phyloP scores from a whole-genome alignment of 2,113 vertebrate genomes.

The Mobula birostris region DNA sequence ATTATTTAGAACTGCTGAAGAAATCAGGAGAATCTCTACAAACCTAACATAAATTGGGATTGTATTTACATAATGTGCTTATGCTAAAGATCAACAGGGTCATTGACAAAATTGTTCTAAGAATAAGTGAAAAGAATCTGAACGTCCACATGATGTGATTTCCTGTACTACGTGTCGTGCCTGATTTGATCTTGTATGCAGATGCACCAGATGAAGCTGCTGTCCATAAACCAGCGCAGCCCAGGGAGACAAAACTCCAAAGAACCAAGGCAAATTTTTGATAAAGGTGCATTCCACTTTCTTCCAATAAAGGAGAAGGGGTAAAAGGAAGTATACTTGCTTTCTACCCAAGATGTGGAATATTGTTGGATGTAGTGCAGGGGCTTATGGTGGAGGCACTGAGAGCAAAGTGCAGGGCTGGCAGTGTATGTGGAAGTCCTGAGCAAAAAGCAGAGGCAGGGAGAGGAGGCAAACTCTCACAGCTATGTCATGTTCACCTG shows the following conservation, averaged over 20 bases:
- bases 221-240: neutral
- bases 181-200: neutral
- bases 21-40: neutral
- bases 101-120: neutral
- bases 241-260: conserved; percentile 23
- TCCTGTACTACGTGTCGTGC: neutral
- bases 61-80: neutral
- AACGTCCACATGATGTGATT: neutral
- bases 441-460: conserved; percentile 50
- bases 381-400: conserved; percentile 44
- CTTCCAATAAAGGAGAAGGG: conserved; percentile 45
- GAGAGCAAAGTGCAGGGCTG: conserved; percentile 48
- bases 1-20: no score
- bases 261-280: conserved; percentile 39
- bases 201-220: neutral
- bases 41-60: no score
- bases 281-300: conserved; percentile 40
- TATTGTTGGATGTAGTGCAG: conserved; percentile 54
- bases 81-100: neutral
- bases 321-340: conserved; percentile 19
- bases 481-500: conserved; percentile 51
- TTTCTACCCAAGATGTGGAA: conserved; percentile 48
- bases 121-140: neutral
- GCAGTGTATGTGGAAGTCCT: conserved; percentile 53
- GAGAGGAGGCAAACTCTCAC: conserved; percentile 50